phyloP scores from a whole-genome alignment of 2,888 invertebrate genomes.

The Nomada flava region DNA sequence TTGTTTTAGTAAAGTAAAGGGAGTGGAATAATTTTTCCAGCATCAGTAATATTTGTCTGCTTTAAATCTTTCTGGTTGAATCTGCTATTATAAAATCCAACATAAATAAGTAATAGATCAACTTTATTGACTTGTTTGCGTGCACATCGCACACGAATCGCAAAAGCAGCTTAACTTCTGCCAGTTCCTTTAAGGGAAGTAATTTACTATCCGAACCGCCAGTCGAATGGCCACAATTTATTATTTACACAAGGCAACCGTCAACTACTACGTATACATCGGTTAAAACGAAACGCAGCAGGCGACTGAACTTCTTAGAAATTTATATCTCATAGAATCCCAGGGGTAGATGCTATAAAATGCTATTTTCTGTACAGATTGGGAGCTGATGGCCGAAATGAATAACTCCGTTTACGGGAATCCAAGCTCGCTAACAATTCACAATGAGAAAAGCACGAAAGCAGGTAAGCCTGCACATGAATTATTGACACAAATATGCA shows the following conservation, averaged over 20 bases:
- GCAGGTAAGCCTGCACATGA: constrained; percentile 73
- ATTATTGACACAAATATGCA: not conserved
- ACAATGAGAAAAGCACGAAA: constrained; percentile 81
- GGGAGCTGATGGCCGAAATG: constrained; percentile 85
- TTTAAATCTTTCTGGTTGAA: not conserved
- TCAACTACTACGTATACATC: not conserved
- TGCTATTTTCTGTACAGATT: constrained; percentile 79
- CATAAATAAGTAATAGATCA: not conserved
- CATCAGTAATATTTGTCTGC: not conserved
- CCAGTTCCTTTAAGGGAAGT: constrained; percentile 3
- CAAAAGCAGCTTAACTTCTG: constrained; percentile 11
- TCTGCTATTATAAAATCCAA: no score
- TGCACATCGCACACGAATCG: constrained; percentile 1
- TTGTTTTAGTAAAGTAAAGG: not conserved
- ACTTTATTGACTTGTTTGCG: constrained; percentile 8
- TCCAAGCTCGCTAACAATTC: constrained; percentile 88
- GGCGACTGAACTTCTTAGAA: not conserved
- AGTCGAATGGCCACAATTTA: constrained; percentile 15
- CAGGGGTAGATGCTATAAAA: constrained; percentile 39
- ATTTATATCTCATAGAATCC: constrained; percentile 15
- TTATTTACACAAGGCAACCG: constrained; percentile 22
- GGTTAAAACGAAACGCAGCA: constrained; percentile 21
- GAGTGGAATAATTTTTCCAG: not conserved
- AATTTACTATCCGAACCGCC: constrained; percentile 22
- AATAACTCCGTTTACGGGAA: constrained; percentile 88